Base-by-base conservation (phyloP, 2,888 invertebrate species). In the Dorcus hopei region DNA sequence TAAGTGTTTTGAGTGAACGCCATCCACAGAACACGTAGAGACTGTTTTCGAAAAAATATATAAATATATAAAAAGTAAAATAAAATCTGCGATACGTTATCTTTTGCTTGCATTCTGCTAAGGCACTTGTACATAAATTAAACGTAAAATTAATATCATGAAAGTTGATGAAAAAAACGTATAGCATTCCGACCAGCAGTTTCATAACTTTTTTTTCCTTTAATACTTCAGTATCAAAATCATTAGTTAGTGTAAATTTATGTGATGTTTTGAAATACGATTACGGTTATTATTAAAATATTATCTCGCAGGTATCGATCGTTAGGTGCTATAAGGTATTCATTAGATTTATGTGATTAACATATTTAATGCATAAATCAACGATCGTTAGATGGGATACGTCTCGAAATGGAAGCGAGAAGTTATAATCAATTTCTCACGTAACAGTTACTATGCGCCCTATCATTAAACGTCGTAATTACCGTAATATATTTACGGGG, bases 381-480 rank as follows among this genome's bases (percentile, higher is more conserved):
- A 54, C 49, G 59, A 61, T 66, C 58, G 63, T 66, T 66, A 65
- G 61, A 61, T 62, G 61, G 62, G 62, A 61, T 61, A 60, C 58
- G 61, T 57, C 57, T 58, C 63, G 61, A 61, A 60, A 63, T 65
- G 61, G 63, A 65, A 65, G 64, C 65, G 67, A 69, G 68, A 70
- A 70, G 66, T 73, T 72, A 66, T 73, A 74, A 74, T 74, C 73
- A 74, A 73, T 73, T 72, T 73, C 72, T 72, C 72, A 71, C 70
- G 68, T 70, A 67, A 71, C 57, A 49, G 60, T 60, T 60, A 58
- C 53, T 42, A 53, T 51, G 62, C 62, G 60, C 60, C 60, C 59
- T 62, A 62, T 62, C 56, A 62, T 62, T 62, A 62, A 59, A 58
- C 52, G 49, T 45, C 49, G 60, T 60, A 62, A 59, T 61, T 60